A percentile compares a stretch with the other conserved stretches of the same genome.
Evolutionary conservation across 2,888 invertebrate genomes (phyloP).

Genomic region (Cephonodes hylas): DNA sequence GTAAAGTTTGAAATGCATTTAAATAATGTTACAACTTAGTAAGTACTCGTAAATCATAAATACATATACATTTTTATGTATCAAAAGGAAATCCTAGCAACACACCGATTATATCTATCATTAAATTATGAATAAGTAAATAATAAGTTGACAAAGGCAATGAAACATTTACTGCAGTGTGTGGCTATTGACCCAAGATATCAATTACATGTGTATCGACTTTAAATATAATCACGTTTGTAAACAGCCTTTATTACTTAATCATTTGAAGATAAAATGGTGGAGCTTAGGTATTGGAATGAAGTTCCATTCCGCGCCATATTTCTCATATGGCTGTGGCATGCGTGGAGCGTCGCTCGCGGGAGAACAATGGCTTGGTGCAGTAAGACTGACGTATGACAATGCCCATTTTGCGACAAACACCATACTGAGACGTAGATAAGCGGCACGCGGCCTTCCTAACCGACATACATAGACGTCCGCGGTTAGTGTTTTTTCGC

Average conservation of each 20-base stretch:
- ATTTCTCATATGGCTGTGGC: not conserved
- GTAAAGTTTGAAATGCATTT: too few species aligned
- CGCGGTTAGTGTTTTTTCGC: not conserved
- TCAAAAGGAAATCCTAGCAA: too few species aligned
- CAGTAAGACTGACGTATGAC: not conserved
- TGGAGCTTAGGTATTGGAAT: not conserved
- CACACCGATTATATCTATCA: too few species aligned
- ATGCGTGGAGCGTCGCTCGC: not conserved
- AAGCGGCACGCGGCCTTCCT: constrained; percentile 5
- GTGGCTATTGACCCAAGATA: not conserved
- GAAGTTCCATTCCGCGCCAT: not conserved
- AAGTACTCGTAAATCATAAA: too few species aligned
- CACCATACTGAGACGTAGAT: not conserved
- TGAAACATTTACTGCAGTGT: not conserved
- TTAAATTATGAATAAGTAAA: not conserved
- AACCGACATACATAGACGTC: not conserved
- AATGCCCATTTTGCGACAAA: not conserved
- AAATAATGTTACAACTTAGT: too few species aligned
- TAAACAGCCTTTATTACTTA: not conserved
- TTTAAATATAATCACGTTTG: not conserved
- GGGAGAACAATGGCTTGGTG: not conserved
- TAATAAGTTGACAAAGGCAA: not conserved
- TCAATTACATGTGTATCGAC: not conserved
- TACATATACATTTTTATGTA: too few species aligned
- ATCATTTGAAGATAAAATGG: not conserved